Percentiles rank a stretch among this genome's conserved stretches.
These are phyloP conservation scores for Nebria ingens DNA, from an alignment of 1,140 invertebrate species.

Conservation along the genomic window DNA sequence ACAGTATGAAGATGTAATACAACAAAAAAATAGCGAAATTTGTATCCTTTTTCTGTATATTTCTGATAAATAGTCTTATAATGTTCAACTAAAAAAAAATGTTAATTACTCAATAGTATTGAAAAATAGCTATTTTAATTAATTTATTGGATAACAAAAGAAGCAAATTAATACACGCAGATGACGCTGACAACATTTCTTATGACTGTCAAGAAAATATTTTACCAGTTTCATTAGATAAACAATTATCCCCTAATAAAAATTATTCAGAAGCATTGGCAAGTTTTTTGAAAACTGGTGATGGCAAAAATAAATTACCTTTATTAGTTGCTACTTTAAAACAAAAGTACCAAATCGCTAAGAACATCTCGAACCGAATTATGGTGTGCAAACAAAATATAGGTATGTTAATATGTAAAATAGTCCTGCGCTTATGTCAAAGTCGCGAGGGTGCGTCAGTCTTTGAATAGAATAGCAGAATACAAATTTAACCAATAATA, in stretches of 20 bases:
- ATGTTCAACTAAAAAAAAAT: conserved; percentile 1
- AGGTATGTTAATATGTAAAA: too few relatives aligned
- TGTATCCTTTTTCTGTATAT: conserved; percentile 30
- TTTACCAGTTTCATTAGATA: not conserved
- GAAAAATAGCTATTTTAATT: not conserved
- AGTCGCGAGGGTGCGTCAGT: too few relatives aligned
- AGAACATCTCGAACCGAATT: not conserved
- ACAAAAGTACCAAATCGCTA: not conserved
- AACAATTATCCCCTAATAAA: too few relatives aligned
- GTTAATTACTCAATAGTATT: not conserved
- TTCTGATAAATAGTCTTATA: not conserved
- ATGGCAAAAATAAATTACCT: not conserved
- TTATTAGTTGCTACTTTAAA: not conserved
- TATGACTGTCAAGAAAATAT: not conserved
- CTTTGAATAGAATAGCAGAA: too few relatives aligned
- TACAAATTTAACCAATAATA: too few relatives aligned
- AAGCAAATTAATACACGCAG: not conserved
- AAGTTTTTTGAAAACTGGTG: not conserved
- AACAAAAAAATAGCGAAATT: conserved; percentile 33
- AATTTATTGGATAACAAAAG: not conserved
- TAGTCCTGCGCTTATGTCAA: too few relatives aligned
- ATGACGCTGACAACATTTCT: not conserved
- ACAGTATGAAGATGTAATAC: conserved; percentile 27
- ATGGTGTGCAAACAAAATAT: not conserved
- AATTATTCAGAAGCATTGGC: not conserved